Percentiles rank a stretch among this genome's conserved stretches.
Evolutionary conservation across 2,113 vertebrate species (phyloP).

Genomic region (Lepisosteus oculatus): DNA sequence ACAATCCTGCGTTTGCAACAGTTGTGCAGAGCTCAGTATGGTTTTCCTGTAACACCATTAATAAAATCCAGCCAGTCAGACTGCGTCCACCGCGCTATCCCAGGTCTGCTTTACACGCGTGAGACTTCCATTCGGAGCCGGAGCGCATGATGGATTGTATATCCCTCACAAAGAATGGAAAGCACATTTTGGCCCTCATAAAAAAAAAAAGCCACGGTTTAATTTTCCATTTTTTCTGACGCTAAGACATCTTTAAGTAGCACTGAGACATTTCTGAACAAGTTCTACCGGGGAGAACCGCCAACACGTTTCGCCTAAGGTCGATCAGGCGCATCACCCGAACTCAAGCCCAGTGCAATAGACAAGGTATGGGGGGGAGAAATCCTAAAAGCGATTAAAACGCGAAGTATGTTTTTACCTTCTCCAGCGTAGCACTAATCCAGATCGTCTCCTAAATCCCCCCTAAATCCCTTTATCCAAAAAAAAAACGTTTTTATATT

Average conservation of each 20-base stretch:
- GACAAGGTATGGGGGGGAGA: too few relatives aligned
- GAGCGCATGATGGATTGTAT: conserved; percentile 24
- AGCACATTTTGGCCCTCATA: background rate
- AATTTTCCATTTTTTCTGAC: background rate
- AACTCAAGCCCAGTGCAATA: too few relatives aligned
- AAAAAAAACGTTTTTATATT: background rate
- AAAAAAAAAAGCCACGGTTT: background rate
- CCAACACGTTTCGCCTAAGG: too few relatives aligned
- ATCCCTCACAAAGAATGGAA: conserved; percentile 16
- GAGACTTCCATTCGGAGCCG: conserved; percentile 31
- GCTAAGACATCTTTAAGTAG: background rate
- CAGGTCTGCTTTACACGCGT: conserved; percentile 56
- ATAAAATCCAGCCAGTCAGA: conserved; percentile 47
- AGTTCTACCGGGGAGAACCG: too few relatives aligned
- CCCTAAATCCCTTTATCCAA: background rate
- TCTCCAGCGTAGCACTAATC: background rate
- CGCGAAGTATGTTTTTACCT: background rate
- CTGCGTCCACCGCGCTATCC: conserved; percentile 29
- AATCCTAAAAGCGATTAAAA: background rate
- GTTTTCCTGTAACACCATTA: conserved; percentile 47
- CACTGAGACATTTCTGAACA: background rate
- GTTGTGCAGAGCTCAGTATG: conserved; percentile 36
- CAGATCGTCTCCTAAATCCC: background rate
- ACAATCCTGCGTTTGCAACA: conserved; percentile 29
- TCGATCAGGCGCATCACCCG: background rate